Base-by-base conservation (phyloP, 2,888 invertebrate species). In the Ceramica pisi region DNA sequence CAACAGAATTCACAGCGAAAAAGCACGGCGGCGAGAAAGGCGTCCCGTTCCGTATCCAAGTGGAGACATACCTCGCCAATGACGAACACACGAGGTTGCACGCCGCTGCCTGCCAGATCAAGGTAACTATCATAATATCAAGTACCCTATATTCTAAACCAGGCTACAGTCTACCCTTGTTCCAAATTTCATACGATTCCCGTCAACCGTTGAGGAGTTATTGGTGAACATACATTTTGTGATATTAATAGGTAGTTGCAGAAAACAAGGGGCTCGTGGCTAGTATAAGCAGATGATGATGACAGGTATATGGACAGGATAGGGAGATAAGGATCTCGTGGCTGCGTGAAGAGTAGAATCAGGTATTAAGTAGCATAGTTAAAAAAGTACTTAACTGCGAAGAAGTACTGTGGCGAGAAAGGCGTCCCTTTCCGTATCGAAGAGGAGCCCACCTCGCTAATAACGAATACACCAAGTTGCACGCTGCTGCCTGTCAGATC, bases 21-120 rank as follows among this genome's bases (percentile, higher is more conserved):
- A 99, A 99, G 90, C 99, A 99, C 93, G 99, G 99, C 61, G 99
- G 99, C 1, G 99, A 99, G 94, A 99, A 99, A 90, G 99, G 99
- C 0, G 99, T 99, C 0, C 99, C 99, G 0, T 99, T 99, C 95
- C 97, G 99, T 61, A 98, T 99, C 80, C 99, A 99, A 94, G 98
- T 99, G 82, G 99, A 99, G 95, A 99, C 99, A 0, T 98, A 97
- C 88, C 94, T 98, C 41, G 97, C 97, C 4, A 92, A 88, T 51
- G 93, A 94, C 14, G 94, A 95, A 0, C 83, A 88, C 12, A 97
- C 96, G 78, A 96, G 98, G n/a, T 95, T 99, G 0, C 99, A 99
- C 92, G 98, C 98, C 14, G 99, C 99, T 57, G 99, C 99, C 51
- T 99, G 99, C 90, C 99, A 99, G 96, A 98, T 99, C 67, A 99